Evolutionary conservation across 2,113 vertebrate genomes (phyloP).

Genomic region (Microcebus lehilahytsara): DNA sequence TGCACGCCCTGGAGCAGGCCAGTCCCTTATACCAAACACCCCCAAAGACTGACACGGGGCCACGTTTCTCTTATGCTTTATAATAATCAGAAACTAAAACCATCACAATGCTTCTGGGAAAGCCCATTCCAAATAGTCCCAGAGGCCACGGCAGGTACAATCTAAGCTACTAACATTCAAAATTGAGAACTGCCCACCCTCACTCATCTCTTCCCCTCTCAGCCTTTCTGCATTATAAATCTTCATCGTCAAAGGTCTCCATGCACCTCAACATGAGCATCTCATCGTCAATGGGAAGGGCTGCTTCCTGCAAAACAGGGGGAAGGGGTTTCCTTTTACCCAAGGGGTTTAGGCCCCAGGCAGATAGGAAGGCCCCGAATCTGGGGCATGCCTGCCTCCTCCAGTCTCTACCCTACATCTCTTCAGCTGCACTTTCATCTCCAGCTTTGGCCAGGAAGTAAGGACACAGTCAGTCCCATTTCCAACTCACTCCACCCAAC

Average conservation of each 20-base stretch:
- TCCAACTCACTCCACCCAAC: neutral
- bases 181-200: neutral
- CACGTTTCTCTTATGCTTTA: neutral
- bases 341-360: neutral
- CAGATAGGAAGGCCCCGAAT: neutral
- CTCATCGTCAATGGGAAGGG: slow-evolving; percentile 79
- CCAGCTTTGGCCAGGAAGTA: neutral
- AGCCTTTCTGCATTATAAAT: slow-evolving; percentile 71
- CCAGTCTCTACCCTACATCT: neutral
- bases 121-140: neutral
- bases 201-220: rapidly evolving
- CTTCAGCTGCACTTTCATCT: neutral
- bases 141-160: neutral
- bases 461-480: neutral
- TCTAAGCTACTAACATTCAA: neutral
- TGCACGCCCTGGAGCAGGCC: neutral
- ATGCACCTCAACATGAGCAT: slow-evolving; percentile 85
- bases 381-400: neutral
- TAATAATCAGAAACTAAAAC: slow-evolving; percentile 51
- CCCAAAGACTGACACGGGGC: neutral
- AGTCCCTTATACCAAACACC: neutral
- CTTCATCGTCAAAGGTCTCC: slow-evolving; percentile 91
- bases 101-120: neutral
- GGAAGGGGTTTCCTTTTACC: neutral
- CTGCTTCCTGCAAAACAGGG: slow-evolving; percentile 79